Evolutionary conservation across 2,113 vertebrate genomes (phyloP), one percentile per base, ranked within the genome.

Genomic region (Petrocephalus microphthalmus): DNA sequence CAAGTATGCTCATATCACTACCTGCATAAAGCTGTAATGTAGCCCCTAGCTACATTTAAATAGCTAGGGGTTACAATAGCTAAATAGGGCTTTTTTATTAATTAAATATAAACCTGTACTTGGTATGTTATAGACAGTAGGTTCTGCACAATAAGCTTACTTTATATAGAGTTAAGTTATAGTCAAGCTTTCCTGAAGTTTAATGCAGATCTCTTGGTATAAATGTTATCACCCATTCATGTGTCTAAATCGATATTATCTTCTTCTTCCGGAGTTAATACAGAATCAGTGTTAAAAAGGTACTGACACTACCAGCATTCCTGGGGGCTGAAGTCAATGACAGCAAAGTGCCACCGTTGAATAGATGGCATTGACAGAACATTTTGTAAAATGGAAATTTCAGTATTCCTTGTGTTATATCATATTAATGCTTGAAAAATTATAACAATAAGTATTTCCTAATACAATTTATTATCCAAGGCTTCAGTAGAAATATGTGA

Each of bases 301-400:
- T 49, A 22, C 56, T 13, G 11, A 7, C 5, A 47, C 64, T 52
- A 29, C n/a, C 60, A 87, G 11, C 6, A 15, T 49, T 74, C 25
- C 29, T 15, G 20, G 7, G 2, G 17, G 54, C 25, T 17, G 83
- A n/a, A 45, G 51, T 22, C 71, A 84, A 19, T 84, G n/a, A 17
- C 85, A 51, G 29, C 82, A 51, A 45, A 2, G 8, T n/a, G 33
- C 81, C 45, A 19, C 10, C 52, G 49, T 42, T 51, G 10, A 60
- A n/a, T 57, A 29, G 45, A 57, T 60, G 5, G 10, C 10, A 42
- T 20, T 22, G 54, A 84, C 4, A 60, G 74, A 60, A 10, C 49
- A 49, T 88, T 84, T 60, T 25, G 15, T 47, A 71, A 87, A 60
- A 88, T 15, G 49, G 25, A 83, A 84, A 56, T 88, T 3, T n/a